Evolutionary conservation across 2,888 invertebrate genomes (phyloP), one percentile per base, ranked within the genome.

Genomic region (Aphidoletes aphidimyza): DNA sequence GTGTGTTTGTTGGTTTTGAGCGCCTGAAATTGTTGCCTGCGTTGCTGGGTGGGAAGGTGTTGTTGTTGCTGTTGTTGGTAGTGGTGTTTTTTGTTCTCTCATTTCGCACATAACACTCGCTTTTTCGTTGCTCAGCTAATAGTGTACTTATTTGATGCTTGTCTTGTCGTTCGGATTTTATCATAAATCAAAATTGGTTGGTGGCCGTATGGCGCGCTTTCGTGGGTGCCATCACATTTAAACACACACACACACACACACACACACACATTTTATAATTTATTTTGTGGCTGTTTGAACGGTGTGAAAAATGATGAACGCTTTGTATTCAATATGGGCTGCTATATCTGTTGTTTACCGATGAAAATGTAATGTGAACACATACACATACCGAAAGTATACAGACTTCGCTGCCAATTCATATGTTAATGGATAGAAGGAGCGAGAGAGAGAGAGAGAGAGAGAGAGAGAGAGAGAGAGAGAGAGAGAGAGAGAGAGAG

Each of bases 121-220:
- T 34, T 17, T 5, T 54, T 11, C 30, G 30, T 69, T 22, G 54
- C 8, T 69, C 69, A 14, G 14, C 30, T 34, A 19, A 14, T 11
- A 19, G 34, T n/a, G 2, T 26, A 54, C 26, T 30, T 69, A 30
- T 3, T 47, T 47, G 47, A 9, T 22, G 2, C 22, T 54, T 54
- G 54, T 54, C 54, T 5, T 22, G 54, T n/a, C 54, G 54, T 54
- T 54, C n/a, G 22, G 30, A 69, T 69, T 69, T 69, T 30, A 69
- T 30, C 69, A 69, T 69, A 69, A 69, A 69, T 69, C 69, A 69
- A 69, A 69, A 69, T 69, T 69, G 9, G 69, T 17, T 30, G 69
- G 69, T 69, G 30, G 22, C n/a, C n/a, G n/a, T n/a, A n/a, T n/a
- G n/a, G 5, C 17, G 69, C 34, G n/a, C 22, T 22, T 22, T 6